phyloP scores from a whole-genome alignment of 2,888 invertebrate species.

The Camponotus fellah region DNA sequence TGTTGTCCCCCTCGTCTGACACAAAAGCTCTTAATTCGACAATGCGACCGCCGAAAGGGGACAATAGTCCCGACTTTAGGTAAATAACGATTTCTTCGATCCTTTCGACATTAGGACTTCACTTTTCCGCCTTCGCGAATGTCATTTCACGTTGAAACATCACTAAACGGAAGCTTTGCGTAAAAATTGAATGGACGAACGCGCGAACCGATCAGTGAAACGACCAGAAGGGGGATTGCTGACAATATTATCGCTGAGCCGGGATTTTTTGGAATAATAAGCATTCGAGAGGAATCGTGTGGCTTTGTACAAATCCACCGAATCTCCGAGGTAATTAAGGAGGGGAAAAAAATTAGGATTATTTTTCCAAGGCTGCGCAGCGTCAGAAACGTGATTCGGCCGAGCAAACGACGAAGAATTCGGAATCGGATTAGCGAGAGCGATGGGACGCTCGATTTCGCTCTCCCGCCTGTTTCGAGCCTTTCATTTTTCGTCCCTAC shows the following conservation, averaged over 20 bases:
- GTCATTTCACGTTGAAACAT: not conserved
- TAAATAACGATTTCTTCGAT: conserved; percentile 76
- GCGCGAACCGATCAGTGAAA: too few species aligned
- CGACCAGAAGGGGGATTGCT: not conserved
- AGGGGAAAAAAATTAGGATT: conserved; percentile 67
- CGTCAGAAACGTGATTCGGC: conserved; percentile 64
- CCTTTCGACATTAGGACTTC: not conserved
- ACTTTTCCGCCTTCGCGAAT: not conserved
- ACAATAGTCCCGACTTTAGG: conserved; percentile 71
- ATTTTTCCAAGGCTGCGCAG: conserved; percentile 56
- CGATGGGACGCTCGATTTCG: conserved; percentile 72
- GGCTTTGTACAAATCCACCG: conserved; percentile 53
- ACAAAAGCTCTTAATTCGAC: conserved; percentile 80
- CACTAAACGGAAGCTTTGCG: conserved; percentile 12
- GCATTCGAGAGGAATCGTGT: conserved; percentile 57
- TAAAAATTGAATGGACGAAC: not conserved
- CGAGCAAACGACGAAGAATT: conserved; percentile 75
- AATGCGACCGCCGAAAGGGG: conserved; percentile 70
- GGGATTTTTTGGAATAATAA: conserved; percentile 58
- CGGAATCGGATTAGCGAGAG: conserved; percentile 77
- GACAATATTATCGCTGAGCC: not conserved
- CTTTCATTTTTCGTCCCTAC: conserved; percentile 77
- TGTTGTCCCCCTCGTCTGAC: conserved; percentile 58
- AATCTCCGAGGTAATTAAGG: conserved; percentile 73
- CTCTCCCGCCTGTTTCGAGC: conserved; percentile 68